Evolutionary conservation across 2,113 vertebrate genomes (phyloP), one percentile per base, ranked within the genome.

Genomic region (Onychorhynchus coronatus): DNA sequence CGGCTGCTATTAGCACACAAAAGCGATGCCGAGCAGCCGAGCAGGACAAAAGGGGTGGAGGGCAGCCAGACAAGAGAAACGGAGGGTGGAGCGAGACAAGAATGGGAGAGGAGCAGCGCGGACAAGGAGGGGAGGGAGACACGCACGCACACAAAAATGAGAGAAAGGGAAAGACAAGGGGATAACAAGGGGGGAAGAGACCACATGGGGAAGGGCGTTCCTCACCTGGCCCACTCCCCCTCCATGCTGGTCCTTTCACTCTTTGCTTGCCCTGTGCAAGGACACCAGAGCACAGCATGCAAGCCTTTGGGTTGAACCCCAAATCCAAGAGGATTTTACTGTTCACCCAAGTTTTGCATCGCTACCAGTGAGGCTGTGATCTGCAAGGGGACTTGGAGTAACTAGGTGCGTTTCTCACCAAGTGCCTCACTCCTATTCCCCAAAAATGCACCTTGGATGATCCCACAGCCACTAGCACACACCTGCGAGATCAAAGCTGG

Each of bases 81-180:
- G 9, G 88, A 92, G 94, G 94, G 95, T 96, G 91, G 91, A 95
- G 95, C 55, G 30, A 96, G 44, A 81, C 75, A 70, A 89, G 93
- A 93, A 95, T 93, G 93, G 86, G 75, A 94, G 91, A 93, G 70
- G 88, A 95, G 85, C 86, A 4, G 5, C 3, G 10, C 59, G 56
- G 85, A 93, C 91, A 74, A 89, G 81, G 82, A 95, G 84, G 95
- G 77, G 89, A 88, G 70, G 59, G 80, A 79, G 84, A 89, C 80
- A 47, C 4, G 0, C 53, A 28, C 2, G 0, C 63, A 56, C 85
- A 85, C 55, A 67, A 49, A 95, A 89, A 91, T 74, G 58, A 66
- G 76, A 93, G 85, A 85, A 83, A 93, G 90, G 62, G 31, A 49
- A 87, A 86, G 70, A 92, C 88, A 85, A 70, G 74, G 47, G 33